Evolutionary conservation across 2,113 vertebrate species (phyloP).

Genomic region (Burhinus bistriatus): DNA sequence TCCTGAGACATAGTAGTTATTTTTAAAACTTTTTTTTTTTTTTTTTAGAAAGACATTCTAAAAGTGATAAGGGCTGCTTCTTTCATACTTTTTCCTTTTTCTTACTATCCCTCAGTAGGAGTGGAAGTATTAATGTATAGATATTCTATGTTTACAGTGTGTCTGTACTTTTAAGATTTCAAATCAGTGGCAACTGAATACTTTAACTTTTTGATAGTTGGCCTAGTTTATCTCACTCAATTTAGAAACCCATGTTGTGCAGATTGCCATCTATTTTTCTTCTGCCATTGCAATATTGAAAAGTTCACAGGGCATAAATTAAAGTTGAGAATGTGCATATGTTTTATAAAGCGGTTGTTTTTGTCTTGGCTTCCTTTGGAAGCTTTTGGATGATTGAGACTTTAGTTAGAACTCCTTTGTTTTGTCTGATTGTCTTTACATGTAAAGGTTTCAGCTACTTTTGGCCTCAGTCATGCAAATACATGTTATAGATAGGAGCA

Average conservation of each 20-base stretch:
- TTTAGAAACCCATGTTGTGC: not conserved
- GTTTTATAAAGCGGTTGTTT: not conserved
- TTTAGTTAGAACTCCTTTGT: not conserved
- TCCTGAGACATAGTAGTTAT: not conserved
- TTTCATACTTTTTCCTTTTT: not conserved
- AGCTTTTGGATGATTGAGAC: not conserved
- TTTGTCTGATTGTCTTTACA: not conserved
- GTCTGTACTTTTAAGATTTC: not conserved
- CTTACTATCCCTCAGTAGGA: not conserved
- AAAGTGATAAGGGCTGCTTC: not conserved
- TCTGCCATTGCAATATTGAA: not conserved
- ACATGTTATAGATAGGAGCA: not conserved
- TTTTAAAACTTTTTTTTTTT: not conserved
- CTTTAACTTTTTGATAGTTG: not conserved
- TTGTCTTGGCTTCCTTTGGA: not conserved
- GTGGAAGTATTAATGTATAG: not conserved
- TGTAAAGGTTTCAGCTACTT: not conserved
- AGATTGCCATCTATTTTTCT: not conserved
- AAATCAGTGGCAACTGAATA: not conserved
- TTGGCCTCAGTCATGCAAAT: not conserved
- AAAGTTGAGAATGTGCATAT: not conserved
- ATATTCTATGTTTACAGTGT: not conserved
- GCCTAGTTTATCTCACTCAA: not conserved
- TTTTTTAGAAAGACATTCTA: not conserved
- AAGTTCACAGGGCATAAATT: not conserved